Evolutionary conservation across 2,113 vertebrate genomes (phyloP).

Genomic region (Pollachius pollachius): DNA sequence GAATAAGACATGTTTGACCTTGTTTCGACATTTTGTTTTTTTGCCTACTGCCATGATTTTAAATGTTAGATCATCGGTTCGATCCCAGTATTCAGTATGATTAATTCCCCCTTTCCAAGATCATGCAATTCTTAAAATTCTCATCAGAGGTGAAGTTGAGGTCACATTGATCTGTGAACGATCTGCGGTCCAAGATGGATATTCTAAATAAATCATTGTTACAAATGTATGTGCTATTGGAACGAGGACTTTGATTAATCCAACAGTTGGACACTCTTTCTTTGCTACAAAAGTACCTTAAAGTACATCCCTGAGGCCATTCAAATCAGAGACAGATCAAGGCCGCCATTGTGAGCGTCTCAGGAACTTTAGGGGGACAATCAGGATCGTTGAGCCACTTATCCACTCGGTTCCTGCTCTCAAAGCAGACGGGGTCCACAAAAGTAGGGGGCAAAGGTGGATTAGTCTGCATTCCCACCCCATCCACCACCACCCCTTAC

Average conservation of each 20-base stretch:
- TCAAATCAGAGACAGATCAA: slow-evolving; percentile 37
- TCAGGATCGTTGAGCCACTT: slow-evolving; percentile 49
- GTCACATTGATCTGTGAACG: no score
- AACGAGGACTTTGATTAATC: slow-evolving; percentile 22
- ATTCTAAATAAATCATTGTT: slow-evolving; percentile 17
- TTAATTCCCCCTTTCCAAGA: no score
- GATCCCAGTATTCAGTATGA: no score
- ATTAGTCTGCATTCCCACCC: slow-evolving; percentile 59
- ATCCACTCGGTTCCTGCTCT: slow-evolving; percentile 55
- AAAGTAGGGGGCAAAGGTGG: slow-evolving; percentile 55
- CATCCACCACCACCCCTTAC: no score
- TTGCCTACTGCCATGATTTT: no score
- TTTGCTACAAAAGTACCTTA: slow-evolving; percentile 22
- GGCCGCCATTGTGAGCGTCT: slow-evolving; percentile 34
- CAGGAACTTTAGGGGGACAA: slow-evolving; percentile 47
- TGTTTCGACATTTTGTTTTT: no score
- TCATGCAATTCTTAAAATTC: no score
- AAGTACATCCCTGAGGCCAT: slow-evolving; percentile 28
- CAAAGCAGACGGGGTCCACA: slow-evolving; percentile 45
- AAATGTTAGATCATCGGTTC: no score
- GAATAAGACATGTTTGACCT: no score
- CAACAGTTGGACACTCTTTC: slow-evolving; percentile 21
- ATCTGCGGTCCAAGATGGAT: background rate
- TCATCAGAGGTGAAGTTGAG: no score
- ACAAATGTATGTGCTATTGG: slow-evolving; percentile 33